Conservation (phyloP, 1,140 invertebrate genomes). For the Monochamus saltuarius region DNA sequence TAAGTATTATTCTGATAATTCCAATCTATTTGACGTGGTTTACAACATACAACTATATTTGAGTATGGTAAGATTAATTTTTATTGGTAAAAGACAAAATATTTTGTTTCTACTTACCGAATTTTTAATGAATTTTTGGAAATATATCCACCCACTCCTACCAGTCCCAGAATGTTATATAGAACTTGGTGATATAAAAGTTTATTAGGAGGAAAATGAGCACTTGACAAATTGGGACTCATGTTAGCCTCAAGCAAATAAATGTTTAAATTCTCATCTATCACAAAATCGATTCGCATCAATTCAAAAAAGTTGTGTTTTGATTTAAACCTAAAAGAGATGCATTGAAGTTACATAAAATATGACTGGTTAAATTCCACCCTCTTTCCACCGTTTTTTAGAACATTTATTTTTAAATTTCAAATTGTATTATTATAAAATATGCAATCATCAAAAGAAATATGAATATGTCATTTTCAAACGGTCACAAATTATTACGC, state of each 20-base stretch:
- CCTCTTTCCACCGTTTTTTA: too few species aligned
- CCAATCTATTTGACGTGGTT: too few species aligned
- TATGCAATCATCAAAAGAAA: too few species aligned
- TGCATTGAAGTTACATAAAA: neutral
- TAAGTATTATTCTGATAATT: too few species aligned
- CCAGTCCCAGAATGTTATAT: constrained; percentile 79
- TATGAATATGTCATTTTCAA: too few species aligned
- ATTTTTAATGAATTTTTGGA: constrained; percentile 29
- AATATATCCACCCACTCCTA: constrained; percentile 69
- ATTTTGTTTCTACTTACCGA: too few species aligned
- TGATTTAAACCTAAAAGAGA: constrained; percentile 50
- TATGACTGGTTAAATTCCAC: neutral
- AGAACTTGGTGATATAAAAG: constrained; percentile 91
- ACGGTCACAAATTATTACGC: too few species aligned
- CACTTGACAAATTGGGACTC: constrained; percentile 95
- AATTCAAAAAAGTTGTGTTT: constrained; percentile 89
- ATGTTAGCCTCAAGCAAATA: constrained; percentile 96
- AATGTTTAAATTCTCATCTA: constrained; percentile 86
- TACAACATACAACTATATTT: too few species aligned
- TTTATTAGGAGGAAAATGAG: constrained; percentile 86
- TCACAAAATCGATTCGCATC: constrained; percentile 89
- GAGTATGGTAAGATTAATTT: too few species aligned
- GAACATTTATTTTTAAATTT: neutral
- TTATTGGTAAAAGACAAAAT: too few species aligned
- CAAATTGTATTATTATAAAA: too few species aligned